Percentiles rank a stretch among this genome's conserved stretches.
Conservation (phyloP, 2,888 invertebrate species). For the Diarsia brunnea region DNA sequence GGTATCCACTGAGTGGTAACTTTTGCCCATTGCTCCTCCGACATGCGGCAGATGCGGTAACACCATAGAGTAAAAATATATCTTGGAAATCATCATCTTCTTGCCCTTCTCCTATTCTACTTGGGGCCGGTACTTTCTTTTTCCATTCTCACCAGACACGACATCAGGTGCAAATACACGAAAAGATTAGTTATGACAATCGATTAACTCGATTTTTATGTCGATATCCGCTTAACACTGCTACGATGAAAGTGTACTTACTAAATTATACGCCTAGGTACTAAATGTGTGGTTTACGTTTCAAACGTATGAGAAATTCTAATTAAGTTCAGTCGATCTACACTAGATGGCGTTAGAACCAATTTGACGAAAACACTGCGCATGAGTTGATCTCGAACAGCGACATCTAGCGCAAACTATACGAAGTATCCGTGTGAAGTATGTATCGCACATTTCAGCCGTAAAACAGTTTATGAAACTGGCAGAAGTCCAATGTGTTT, state of each 20-base stretch:
- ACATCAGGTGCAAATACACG: background rate
- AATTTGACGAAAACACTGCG: conserved; percentile 18
- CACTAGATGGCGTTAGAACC: conserved; percentile 24
- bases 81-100: too few relatives aligned
- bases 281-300: background rate
- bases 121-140: too few relatives aligned
- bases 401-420: conserved; percentile 55
- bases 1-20: too few relatives aligned
- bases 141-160: background rate
- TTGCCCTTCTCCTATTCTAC: too few relatives aligned
- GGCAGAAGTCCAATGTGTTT: conserved; percentile 35
- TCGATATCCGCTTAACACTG: background rate
- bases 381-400: conserved; percentile 34
- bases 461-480: conserved; percentile 32
- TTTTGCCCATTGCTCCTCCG: too few relatives aligned
- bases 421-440: conserved; percentile 14
- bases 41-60: too few relatives aligned
- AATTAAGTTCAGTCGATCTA: conserved; percentile 3
- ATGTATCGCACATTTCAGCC: conserved; percentile 31
- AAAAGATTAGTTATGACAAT: background rate
- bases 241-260: background rate
- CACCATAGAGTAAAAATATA: too few relatives aligned
- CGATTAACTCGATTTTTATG: background rate
- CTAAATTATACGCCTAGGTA: background rate
- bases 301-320: background rate